These are phyloP conservation scores for Styela plicata DNA, from an alignment of 23 tunicate genomes.

Conservation along the genomic window DNA sequence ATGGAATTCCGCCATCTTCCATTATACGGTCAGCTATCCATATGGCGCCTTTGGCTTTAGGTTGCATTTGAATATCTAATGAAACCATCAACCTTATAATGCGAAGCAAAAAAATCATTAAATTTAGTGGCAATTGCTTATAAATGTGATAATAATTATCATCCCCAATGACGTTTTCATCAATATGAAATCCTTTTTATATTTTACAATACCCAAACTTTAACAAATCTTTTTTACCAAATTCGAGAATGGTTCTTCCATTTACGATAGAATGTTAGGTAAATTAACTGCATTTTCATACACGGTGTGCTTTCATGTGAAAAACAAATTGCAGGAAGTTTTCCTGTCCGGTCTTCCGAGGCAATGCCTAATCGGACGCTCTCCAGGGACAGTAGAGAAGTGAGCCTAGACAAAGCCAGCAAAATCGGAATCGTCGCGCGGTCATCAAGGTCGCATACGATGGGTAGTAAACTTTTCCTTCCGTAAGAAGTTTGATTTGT, in stretches of 20 bases:
- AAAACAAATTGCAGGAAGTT: not conserved
- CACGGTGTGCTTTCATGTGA: not conserved
- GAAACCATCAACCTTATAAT: too few relatives aligned
- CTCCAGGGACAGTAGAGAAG: conserved; percentile 2
- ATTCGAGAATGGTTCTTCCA: too few relatives aligned
- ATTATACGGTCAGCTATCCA: not conserved
- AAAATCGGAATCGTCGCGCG: not conserved
- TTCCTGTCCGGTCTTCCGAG: not conserved
- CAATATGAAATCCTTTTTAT: too few relatives aligned
- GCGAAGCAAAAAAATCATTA: too few relatives aligned
- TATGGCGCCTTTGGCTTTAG: not conserved
- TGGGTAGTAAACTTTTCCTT: not conserved
- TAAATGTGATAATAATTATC: too few relatives aligned
- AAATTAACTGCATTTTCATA: not conserved
- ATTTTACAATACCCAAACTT: too few relatives aligned
- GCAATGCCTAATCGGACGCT: conserved; percentile 4
- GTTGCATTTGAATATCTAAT: not conserved
- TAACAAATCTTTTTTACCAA: too few relatives aligned
- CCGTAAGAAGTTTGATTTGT: not conserved
- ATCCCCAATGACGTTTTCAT: too few relatives aligned
- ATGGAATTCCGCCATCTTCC: not conserved
- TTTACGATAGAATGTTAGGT: too few relatives aligned
- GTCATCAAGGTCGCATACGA: not conserved
- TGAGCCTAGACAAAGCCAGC: not conserved
- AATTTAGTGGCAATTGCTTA: too few relatives aligned